These are phyloP conservation scores for Tenualosa thibaudeaui DNA, from an alignment of 2,797 vertebrate genomes.

Conservation along the genomic window DNA sequence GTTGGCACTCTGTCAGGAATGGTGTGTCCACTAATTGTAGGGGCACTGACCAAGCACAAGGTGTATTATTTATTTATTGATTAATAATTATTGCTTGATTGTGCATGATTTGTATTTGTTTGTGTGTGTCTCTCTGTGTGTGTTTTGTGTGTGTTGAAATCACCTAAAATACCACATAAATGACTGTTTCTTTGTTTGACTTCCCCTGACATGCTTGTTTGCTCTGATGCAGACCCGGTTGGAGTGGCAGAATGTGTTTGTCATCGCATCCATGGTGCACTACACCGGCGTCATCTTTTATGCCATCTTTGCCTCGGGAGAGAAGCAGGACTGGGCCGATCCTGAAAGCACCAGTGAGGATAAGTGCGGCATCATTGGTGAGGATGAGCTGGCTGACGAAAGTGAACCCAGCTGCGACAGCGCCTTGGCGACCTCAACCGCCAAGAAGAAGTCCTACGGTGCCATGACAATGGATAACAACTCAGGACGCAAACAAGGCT, in stretches of 20 bases:
- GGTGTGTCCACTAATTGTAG: conserved; percentile 97
- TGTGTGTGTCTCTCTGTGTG: neutral
- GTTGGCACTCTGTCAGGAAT: conserved; percentile 96
- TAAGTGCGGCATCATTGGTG: conserved; percentile 89
- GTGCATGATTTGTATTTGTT: neutral
- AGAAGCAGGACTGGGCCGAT: conserved; percentile 96
- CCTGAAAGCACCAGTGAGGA: conserved; percentile 89
- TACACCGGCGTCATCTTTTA: conserved; percentile 97
- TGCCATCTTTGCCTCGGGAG: conserved; percentile 95
- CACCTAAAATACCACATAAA: neutral
- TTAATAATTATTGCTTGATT: neutral
- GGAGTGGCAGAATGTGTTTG: conserved; percentile 97
- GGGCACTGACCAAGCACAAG: conserved; percentile 95
- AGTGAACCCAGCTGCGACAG: conserved; percentile 82
- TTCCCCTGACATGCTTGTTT: neutral
- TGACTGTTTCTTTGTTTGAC: neutral
- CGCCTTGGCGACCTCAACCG: conserved; percentile 62
- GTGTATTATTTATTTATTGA: conserved; percentile 62
- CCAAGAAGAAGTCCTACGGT: conserved; percentile 84
- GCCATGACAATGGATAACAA: conserved; percentile 78
- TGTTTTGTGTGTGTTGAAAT: neutral
- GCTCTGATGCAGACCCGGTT: conserved; percentile 82
- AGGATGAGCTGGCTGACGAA: conserved; percentile 93
- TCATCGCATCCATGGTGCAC: conserved; percentile 95
- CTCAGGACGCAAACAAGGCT: conserved; percentile 71